Percentiles rank a stretch among this genome's conserved stretches.
Conservation (phyloP, 2,797 vertebrate genomes). For the Chelon labrosus region DNA sequence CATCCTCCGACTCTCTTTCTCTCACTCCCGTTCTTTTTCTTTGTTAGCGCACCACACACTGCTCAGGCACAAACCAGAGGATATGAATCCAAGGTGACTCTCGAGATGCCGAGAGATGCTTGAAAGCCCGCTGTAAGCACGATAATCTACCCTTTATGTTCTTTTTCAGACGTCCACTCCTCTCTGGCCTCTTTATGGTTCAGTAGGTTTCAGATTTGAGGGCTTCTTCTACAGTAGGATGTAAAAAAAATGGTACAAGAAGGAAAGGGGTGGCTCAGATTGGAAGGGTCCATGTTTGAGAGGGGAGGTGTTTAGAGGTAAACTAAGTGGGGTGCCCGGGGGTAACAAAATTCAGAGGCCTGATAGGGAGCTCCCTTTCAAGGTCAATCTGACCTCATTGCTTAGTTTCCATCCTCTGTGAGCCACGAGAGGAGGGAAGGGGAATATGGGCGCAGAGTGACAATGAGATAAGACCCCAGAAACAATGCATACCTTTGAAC, state of each 20-base stretch:
- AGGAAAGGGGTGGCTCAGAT: constrained; percentile 43
- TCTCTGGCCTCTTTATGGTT: constrained; percentile 29
- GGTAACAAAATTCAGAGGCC: constrained; percentile 72
- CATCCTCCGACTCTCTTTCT: constrained; percentile 77
- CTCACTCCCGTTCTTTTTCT: constrained; percentile 69
- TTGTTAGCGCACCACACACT: constrained; percentile 72
- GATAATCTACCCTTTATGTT: constrained; percentile 32
- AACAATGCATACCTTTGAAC: constrained; percentile 77
- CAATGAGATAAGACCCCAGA: constrained; percentile 74
- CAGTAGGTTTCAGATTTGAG: constrained; percentile 38
- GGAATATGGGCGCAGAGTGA: constrained; percentile 72
- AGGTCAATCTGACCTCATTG: constrained; percentile 86
- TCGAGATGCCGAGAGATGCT: constrained; percentile 64
- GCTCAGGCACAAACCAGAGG: constrained; percentile 68
- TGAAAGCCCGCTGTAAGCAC: constrained; percentile 47
- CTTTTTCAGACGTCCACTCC: constrained; percentile 24
- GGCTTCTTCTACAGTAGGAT: constrained; percentile 36
- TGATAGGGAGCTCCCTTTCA: constrained; percentile 82
- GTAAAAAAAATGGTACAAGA: background rate
- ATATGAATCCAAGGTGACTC: constrained; percentile 82
- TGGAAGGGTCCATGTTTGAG: constrained; percentile 61
- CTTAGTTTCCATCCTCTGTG: constrained; percentile 81
- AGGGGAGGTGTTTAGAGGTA: constrained; percentile 69
- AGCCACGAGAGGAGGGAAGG: constrained; percentile 59
- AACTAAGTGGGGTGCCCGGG: constrained; percentile 63